These are phyloP conservation scores for Drosophila kepulauana DNA, from an alignment of 1,140 invertebrate species.

Conservation along the genomic window DNA sequence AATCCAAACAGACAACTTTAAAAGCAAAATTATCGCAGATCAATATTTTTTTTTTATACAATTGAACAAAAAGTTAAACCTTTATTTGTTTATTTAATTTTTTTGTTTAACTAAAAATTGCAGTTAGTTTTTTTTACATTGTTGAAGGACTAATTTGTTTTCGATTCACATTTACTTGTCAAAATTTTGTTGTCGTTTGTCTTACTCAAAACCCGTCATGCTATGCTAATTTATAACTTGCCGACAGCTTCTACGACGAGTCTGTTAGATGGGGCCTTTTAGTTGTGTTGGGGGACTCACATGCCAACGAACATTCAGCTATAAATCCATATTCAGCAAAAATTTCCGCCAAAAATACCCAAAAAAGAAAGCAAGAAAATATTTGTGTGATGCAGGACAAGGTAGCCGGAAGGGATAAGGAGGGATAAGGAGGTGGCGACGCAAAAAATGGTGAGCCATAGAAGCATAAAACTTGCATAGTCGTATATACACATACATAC, in stretches of 20 bases:
- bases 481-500: conserved; percentile 41
- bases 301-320: conserved; percentile 47
- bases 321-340: conserved; percentile 75
- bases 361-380: not conserved
- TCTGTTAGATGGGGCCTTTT: not conserved
- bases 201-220: conserved; percentile 39
- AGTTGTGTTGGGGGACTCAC: not conserved
- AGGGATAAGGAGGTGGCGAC: not conserved
- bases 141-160: conserved; percentile 24
- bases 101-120: not conserved
- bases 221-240: conserved; percentile 54
- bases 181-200: conserved; percentile 42
- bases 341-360: conserved; percentile 48
- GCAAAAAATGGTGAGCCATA: conserved; percentile 45
- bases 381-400: not conserved
- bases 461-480: conserved; percentile 73
- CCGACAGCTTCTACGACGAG: conserved; percentile 28
- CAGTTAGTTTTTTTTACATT: not conserved
- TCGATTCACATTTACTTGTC: conserved; percentile 32
- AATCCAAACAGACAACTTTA: too few relatives aligned
- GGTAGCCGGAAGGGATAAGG: not conserved
- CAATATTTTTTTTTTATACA: too few relatives aligned
- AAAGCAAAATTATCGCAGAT: conserved; percentile 4
- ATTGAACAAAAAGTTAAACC: not conserved
- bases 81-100: not conserved